These are phyloP conservation scores for Dryobotodes eremita DNA, from an alignment of 2,888 invertebrate species.

Conservation along the genomic window DNA sequence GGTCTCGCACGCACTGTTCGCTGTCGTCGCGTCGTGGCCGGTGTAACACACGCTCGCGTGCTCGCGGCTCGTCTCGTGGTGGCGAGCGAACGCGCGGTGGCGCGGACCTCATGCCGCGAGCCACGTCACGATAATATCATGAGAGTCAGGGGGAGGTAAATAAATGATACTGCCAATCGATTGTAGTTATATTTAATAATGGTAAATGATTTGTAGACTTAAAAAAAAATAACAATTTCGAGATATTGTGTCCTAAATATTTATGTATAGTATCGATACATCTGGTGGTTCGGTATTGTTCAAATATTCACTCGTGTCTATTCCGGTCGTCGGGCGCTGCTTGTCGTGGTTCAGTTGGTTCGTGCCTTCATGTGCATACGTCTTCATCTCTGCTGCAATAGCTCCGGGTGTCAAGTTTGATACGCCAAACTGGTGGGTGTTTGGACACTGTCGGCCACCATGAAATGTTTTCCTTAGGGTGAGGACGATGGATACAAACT, in stretches of 20 bases:
- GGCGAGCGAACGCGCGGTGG: constrained; percentile 29
- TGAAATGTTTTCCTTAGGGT: constrained; percentile 84
- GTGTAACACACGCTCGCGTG: background rate
- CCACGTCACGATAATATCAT: constrained; percentile 83
- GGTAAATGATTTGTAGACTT: constrained; percentile 88
- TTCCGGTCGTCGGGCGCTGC: constrained; percentile 41
- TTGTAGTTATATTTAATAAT: constrained; percentile 87
- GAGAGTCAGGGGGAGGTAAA: constrained; percentile 80
- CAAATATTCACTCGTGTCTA: constrained; percentile 62
- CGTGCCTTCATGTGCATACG: constrained; percentile 65
- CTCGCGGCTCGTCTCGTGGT: background rate
- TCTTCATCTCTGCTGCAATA: constrained; percentile 54
- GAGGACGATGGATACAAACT: constrained; percentile 88
- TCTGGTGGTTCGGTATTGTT: constrained; percentile 76
- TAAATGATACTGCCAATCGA: constrained; percentile 89
- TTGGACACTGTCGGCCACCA: constrained; percentile 75
- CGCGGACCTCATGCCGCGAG: constrained; percentile 61
- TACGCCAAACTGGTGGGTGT: constrained; percentile 52
- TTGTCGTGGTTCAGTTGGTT: constrained; percentile 62
- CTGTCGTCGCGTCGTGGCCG: constrained; percentile 27
- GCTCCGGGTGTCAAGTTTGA: constrained; percentile 16
- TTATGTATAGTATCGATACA: constrained; percentile 87
- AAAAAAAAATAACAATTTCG: constrained; percentile 81
- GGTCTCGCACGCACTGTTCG: constrained; percentile 54
- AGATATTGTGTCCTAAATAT: constrained; percentile 88